A percentile compares a stretch with the other conserved stretches of the same genome.
Conservation (phyloP, 2,888 invertebrate species). For the Cyaniris semiargus region DNA sequence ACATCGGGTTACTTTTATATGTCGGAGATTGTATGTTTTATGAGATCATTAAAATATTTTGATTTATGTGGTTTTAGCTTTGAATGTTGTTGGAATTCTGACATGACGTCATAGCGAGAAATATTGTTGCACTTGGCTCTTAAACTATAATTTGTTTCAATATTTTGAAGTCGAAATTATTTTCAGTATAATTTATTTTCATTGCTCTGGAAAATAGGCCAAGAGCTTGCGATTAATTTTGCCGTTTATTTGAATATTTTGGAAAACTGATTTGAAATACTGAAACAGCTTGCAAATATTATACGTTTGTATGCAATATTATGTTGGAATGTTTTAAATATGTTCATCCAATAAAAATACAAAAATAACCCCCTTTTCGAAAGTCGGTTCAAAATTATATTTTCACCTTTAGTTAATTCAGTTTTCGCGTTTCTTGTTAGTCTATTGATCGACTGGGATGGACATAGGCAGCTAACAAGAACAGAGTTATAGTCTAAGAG, state of each 20-base stretch:
- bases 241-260: neutral
- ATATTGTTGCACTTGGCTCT: constrained; percentile 8
- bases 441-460: neutral
- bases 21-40: constrained; percentile 56
- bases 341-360: too few species aligned
- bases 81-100: neutral
- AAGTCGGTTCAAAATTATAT: too few species aligned
- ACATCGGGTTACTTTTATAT: constrained; percentile 36
- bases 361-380: too few species aligned
- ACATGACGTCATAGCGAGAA: neutral
- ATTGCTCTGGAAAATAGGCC: neutral
- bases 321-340: too few species aligned
- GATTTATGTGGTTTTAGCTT: constrained; percentile 67
- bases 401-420: neutral
- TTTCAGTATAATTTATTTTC: neutral
- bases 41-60: constrained; percentile 69
- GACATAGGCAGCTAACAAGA: constrained; percentile 9
- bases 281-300: neutral
- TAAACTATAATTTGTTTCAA: neutral
- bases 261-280: neutral
- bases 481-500: constrained; percentile 10
- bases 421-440: neutral
- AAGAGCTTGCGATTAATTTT: neutral
- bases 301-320: too few species aligned
- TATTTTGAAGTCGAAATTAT: neutral